Conservation (phyloP, 2,797 vertebrate genomes). For the Sylvia borin region DNA sequence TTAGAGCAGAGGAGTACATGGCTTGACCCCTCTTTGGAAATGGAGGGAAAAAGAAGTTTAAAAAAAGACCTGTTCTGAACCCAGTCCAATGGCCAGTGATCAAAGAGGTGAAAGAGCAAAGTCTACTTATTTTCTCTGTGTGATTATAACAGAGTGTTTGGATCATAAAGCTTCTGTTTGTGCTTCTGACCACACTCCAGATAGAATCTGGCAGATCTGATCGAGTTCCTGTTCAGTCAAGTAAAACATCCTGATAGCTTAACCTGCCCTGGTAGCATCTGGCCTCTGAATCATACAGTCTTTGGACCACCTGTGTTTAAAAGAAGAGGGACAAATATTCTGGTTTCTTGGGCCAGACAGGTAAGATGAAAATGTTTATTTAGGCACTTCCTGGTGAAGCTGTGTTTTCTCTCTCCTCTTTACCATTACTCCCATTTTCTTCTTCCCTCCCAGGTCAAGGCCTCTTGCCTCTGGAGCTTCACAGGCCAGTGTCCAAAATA, state of each 20-base stretch:
- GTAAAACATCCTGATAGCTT: neutral
- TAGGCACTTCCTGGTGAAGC: neutral
- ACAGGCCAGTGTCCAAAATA: neutral
- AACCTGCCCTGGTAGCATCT: neutral
- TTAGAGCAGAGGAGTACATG: neutral
- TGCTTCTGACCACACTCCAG: neutral
- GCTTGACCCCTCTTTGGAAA: neutral
- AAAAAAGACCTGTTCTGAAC: neutral
- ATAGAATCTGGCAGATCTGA: neutral
- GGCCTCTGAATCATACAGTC: neutral
- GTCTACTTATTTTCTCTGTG: neutral
- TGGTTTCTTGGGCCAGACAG: neutral
- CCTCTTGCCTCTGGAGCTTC: neutral
- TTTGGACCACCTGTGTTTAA: neutral
- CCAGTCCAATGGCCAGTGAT: neutral
- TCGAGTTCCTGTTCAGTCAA: neutral
- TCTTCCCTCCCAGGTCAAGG: neutral
- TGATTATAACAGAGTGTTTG: neutral
- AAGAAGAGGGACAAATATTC: neutral
- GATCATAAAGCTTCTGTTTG: neutral
- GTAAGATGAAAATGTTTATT: neutral
- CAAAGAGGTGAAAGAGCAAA: neutral
- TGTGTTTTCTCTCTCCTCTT: neutral
- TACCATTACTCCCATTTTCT: neutral
- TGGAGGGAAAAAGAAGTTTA: neutral